Conservation (phyloP, 1,140 invertebrate species). For the Samia ricini region DNA sequence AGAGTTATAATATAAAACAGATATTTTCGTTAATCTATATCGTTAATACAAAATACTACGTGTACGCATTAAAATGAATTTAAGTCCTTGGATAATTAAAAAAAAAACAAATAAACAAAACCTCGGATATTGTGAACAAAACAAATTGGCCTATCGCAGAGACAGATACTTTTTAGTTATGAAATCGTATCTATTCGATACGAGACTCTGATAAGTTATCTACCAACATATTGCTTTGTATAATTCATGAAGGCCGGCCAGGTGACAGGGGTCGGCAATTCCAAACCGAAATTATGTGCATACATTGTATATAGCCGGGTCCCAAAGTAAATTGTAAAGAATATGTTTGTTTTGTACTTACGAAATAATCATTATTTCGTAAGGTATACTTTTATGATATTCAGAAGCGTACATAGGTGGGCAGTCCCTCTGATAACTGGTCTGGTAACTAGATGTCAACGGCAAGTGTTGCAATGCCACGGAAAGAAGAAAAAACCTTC, state of each 20-base stretch:
- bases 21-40: too few relatives aligned
- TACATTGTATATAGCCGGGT: conserved; percentile 30
- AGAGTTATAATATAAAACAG: too few relatives aligned
- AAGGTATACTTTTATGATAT: too few relatives aligned
- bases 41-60: too few relatives aligned
- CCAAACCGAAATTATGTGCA: conserved; percentile 36
- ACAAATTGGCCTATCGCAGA: background rate
- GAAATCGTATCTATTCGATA: conserved; percentile 5
- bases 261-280: conserved; percentile 32
- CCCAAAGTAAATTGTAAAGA: conserved; percentile 28
- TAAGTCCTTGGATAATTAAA: too few relatives aligned
- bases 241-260: conserved; percentile 40
- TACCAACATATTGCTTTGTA: conserved; percentile 40
- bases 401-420: too few relatives aligned
- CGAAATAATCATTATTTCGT: conserved; percentile 52
- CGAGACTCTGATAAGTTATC: conserved; percentile 33
- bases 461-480: too few relatives aligned
- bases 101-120: background rate
- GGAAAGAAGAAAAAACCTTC: too few relatives aligned
- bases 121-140: background rate
- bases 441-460: too few relatives aligned
- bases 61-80: too few relatives aligned
- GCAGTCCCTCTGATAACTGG: too few relatives aligned
- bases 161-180: background rate
- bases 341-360: conserved; percentile 20